A percentile compares a stretch with the other conserved stretches of the same genome.
Evolutionary conservation across 2,888 invertebrate genomes (phyloP).

Genomic region (Muschampia plurimacula): DNA sequence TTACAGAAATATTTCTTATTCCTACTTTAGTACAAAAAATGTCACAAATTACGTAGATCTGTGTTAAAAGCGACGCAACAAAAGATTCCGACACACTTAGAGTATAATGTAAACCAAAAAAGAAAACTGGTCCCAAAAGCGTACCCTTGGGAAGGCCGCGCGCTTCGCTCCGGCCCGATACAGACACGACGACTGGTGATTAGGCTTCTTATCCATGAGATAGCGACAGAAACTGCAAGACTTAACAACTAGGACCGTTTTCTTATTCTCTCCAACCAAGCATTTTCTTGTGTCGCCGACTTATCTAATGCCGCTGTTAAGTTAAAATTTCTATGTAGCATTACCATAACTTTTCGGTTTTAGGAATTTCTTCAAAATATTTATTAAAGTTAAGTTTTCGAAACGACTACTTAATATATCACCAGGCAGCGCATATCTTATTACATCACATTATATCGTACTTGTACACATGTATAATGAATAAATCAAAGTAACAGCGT

Average conservation of each 20-base stretch:
- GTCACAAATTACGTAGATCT: conserved; percentile 66
- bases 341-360: conserved; percentile 67
- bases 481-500: conserved; percentile 59
- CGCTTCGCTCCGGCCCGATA: conserved; percentile 80
- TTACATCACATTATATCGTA: conserved; percentile 7
- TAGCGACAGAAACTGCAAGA: conserved; percentile 85
- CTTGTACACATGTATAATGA: conserved; percentile 29
- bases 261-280: conserved; percentile 83
- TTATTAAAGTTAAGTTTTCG: conserved; percentile 39
- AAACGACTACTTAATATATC: not conserved
- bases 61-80: conserved; percentile 76
- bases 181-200: conserved; percentile 85
- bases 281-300: conserved; percentile 77
- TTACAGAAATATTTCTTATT: conserved; percentile 37
- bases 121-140: conserved; percentile 84
- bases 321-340: conserved; percentile 79
- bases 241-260: conserved; percentile 85
- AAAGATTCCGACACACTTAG: conserved; percentile 85
- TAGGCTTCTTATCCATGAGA: conserved; percentile 85
- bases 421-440: conserved; percentile 11
- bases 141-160: conserved; percentile 79
- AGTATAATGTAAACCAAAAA: conserved; percentile 84
- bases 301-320: conserved; percentile 78
- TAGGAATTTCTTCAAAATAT: conserved; percentile 56
- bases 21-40: conserved; percentile 35